Evolutionary conservation across 2,113 vertebrate species (phyloP).

Genomic region (Psammodynastes pulverulentus): DNA sequence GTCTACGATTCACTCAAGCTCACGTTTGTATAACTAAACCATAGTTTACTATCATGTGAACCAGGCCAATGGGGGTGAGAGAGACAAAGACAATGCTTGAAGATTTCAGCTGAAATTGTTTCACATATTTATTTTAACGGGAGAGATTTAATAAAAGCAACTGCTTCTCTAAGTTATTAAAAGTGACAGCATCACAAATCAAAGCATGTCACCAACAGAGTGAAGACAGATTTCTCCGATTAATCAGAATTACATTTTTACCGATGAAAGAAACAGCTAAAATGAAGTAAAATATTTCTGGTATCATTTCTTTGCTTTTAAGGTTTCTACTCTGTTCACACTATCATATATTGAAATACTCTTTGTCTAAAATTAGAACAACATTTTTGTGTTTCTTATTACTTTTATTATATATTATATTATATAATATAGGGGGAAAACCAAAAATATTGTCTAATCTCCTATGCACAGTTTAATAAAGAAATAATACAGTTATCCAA

Average conservation of each 20-base stretch:
- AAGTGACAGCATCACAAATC: slow-evolving; percentile 72
- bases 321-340: slow-evolving; percentile 11
- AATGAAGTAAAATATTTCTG: slow-evolving; percentile 62
- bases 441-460: neutral
- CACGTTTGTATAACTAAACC: neutral
- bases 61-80: neutral
- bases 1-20: neutral
- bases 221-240: slow-evolving; percentile 72
- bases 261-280: slow-evolving; percentile 57
- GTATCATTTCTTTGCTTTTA: slow-evolving; percentile 6
- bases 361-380: slow-evolving; percentile 21
- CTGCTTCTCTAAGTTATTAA: slow-evolving; percentile 58
- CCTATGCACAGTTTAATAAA: neutral
- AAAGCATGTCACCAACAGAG: slow-evolving; percentile 67
- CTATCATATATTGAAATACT: slow-evolving; percentile 5
- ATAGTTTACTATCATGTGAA: neutral
- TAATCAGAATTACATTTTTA: slow-evolving; percentile 77
- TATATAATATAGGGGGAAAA: neutral
- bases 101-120: slow-evolving; percentile 57
- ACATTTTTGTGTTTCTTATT: neutral
- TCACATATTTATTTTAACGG: slow-evolving; percentile 57
- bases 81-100: slow-evolving; percentile 29
- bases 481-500: neutral
- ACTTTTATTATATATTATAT: neutral
- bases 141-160: slow-evolving; percentile 65